phyloP scores from a whole-genome alignment of 1,140 invertebrate genomes.

The Pygmarrhopalites habei region DNA sequence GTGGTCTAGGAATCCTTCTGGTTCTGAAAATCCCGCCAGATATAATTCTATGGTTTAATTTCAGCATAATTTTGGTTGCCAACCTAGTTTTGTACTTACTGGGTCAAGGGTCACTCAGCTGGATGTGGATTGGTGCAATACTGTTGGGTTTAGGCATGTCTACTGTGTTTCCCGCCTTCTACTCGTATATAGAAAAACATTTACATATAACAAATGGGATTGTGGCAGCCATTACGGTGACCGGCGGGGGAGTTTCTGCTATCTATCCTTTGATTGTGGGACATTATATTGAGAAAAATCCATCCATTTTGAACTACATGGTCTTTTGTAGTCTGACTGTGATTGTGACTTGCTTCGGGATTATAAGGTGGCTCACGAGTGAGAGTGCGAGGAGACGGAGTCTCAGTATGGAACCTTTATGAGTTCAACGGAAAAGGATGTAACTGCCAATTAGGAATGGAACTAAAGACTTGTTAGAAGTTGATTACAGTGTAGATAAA shows the following conservation, averaged over 20 bases:
- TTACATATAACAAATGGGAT: conserved; percentile 13
- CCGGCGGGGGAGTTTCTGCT: conserved; percentile 6
- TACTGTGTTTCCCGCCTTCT: conserved; percentile 15
- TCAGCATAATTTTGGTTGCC: neutral
- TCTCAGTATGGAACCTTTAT: no score
- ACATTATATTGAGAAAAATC: conserved; percentile 7
- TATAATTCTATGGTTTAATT: conserved; percentile 11
- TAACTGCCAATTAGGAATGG: no score
- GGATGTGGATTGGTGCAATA: conserved; percentile 4
- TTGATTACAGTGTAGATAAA: no score
- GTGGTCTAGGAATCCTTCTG: conserved; percentile 7
- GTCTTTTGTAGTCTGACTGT: conserved; percentile 8
- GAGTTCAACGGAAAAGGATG: no score
- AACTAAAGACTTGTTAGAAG: no score
- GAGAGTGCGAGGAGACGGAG: no score
- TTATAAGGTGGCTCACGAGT: no score
- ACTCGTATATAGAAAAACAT: conserved; percentile 18
- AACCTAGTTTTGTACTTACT: conserved; percentile 7
- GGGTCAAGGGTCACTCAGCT: neutral
- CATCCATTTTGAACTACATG: conserved; percentile 11
- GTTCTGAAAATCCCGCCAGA: conserved; percentile 10
- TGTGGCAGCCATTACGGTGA: conserved; percentile 3
- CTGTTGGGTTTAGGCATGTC: conserved; percentile 16
- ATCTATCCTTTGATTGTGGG: conserved; percentile 22
- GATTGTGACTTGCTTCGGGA: no score